Evolutionary conservation across 2,797 vertebrate species (phyloP).

Genomic region (Linurgus olivaceus): DNA sequence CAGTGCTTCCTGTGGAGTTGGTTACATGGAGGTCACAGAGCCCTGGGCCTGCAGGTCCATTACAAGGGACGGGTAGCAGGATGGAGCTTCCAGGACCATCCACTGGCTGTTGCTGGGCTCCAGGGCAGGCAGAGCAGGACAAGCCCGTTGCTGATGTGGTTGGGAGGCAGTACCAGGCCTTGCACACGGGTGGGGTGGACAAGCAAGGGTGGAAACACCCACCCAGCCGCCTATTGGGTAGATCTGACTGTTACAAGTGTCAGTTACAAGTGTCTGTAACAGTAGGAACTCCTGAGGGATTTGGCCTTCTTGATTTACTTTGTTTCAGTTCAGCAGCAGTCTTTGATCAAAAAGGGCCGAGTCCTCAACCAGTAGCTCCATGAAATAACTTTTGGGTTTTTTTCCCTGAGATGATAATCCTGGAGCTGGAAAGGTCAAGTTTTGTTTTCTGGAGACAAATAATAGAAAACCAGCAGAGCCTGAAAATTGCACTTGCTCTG

Average conservation of each 20-base stretch:
- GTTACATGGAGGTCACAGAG: neutral
- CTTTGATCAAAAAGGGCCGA: rapidly evolving
- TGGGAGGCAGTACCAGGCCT: neutral
- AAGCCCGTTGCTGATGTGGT: rapidly evolving
- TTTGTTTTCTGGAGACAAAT: neutral
- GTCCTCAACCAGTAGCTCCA: neutral
- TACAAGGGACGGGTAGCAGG: neutral
- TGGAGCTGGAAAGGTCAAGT: neutral
- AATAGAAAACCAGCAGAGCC: neutral
- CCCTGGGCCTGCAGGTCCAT: neutral
- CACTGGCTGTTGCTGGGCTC: neutral
- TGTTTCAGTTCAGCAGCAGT: neutral
- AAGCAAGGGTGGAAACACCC: neutral
- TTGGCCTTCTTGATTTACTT: neutral
- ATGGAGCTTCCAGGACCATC: neutral
- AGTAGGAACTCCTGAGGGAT: neutral
- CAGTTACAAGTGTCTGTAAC: neutral
- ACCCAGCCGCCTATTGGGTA: rapidly evolving
- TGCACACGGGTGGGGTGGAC: rapidly evolving
- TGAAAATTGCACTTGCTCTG: neutral
- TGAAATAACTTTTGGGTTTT: neutral
- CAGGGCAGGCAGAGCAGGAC: neutral
- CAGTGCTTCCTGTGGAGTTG: neutral
- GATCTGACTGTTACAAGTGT: neutral
- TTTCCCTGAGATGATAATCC: neutral